Percentiles rank a stretch among this genome's conserved stretches.
phyloP scores from a whole-genome alignment of 1,140 invertebrate species.

The Heliconius eleuchia region DNA sequence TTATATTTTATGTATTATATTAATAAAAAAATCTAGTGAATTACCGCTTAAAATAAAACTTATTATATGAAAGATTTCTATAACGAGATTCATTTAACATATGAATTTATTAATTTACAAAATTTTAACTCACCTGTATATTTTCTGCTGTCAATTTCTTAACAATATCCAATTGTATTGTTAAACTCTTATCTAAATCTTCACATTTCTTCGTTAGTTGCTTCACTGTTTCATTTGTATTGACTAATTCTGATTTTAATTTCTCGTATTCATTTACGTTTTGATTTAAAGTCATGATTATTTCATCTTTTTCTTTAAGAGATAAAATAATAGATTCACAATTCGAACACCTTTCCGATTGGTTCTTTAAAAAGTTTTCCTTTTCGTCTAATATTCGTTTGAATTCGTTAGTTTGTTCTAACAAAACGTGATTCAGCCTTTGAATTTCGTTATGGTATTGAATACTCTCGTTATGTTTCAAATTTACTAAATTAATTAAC shows the following conservation, averaged over 20 bases:
- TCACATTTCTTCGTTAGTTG: conserved; percentile 82
- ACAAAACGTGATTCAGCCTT: conserved; percentile 84
- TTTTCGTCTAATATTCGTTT: conserved; percentile 80
- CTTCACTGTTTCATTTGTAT: conserved; percentile 50
- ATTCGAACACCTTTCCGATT: conserved; percentile 53
- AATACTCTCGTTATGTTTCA: conserved; percentile 92
- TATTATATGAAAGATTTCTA: too few relatives aligned
- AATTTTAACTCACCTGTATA: conserved; percentile 57
- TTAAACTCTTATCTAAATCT: conserved; percentile 82
- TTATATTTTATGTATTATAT: too few relatives aligned
- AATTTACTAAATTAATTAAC: conserved; percentile 87
- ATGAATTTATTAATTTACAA: neutral
- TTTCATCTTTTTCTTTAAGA: conserved; percentile 73
- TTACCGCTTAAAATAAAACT: too few relatives aligned
- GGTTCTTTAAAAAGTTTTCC: conserved; percentile 65
- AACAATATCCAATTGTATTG: conserved; percentile 81
- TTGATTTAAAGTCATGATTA: conserved; percentile 62
- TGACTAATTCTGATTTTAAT: conserved; percentile 51
- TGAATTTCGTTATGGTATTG: conserved; percentile 92
- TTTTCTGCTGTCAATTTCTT: conserved; percentile 81
- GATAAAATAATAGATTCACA: conserved; percentile 56
- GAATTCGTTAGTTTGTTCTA: conserved; percentile 76
- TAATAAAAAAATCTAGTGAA: too few relatives aligned
- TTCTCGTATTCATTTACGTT: conserved; percentile 49
- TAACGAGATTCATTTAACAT: too few relatives aligned